Conservation (phyloP, 1,140 invertebrate species). For the Heterodera carotae region DNA sequence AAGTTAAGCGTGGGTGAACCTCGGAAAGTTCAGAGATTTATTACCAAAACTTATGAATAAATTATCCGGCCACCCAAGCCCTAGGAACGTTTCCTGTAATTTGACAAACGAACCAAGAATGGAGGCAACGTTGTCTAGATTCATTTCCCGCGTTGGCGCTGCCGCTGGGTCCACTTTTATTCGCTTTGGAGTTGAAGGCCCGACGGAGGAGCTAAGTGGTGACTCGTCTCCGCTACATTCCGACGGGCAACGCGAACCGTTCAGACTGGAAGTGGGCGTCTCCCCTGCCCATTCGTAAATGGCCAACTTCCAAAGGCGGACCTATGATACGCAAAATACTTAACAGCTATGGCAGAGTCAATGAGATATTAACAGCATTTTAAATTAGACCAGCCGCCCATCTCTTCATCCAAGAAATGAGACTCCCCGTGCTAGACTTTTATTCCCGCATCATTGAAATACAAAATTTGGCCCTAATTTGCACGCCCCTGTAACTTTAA, state of each 20-base stretch:
- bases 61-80: no score
- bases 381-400: no score
- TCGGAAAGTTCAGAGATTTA: no score
- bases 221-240: slow-evolving; percentile 20
- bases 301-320: slow-evolving; percentile 22
- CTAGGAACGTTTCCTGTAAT: no score
- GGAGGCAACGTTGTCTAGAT: slow-evolving; percentile 15
- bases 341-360: no score
- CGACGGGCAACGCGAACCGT: slow-evolving; percentile 19
- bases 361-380: no score
- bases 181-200: neutral
- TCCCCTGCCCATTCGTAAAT: slow-evolving; percentile 28
- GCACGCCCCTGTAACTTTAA: no score
- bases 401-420: no score
- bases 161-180: neutral
- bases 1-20: no score
- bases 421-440: no score
- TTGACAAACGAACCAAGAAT: slow-evolving; percentile 8
- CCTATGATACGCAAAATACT: slow-evolving; percentile 4
- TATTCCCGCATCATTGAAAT: no score
- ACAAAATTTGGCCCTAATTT: no score
- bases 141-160: neutral
- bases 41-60: neutral
- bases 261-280: slow-evolving; percentile 19
- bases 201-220: neutral